phyloP scores from a whole-genome alignment of 2,888 invertebrate genomes.

The Nineta flava region DNA sequence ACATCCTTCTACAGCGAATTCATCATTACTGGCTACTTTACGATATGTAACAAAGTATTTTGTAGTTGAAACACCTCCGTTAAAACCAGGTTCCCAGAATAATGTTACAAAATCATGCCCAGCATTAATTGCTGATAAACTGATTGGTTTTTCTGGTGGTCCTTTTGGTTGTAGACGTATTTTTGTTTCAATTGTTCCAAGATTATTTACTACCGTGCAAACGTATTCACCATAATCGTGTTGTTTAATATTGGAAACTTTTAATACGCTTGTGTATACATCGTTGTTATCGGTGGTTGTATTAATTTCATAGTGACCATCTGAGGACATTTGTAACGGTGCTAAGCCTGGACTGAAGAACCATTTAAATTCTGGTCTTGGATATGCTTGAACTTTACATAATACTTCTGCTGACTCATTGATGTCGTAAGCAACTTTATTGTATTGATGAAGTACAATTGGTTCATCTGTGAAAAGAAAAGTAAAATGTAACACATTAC shows the following conservation, averaged over 20 bases:
- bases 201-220: conserved; percentile 69
- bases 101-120: conserved; percentile 68
- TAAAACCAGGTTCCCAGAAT: conserved; percentile 79
- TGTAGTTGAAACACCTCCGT: conserved; percentile 74
- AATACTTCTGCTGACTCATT: conserved; percentile 73
- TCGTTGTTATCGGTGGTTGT: conserved; percentile 71
- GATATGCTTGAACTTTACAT: conserved; percentile 82
- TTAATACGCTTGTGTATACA: conserved; percentile 64
- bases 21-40: conserved; percentile 45
- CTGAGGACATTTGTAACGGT: conserved; percentile 60
- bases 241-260: conserved; percentile 56
- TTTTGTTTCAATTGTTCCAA: conserved; percentile 59
- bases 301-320: conserved; percentile 74
- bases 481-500: background rate
- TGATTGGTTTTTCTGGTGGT: conserved; percentile 67
- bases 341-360: conserved; percentile 61
- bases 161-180: conserved; percentile 76
- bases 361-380: conserved; percentile 88
- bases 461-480: conserved; percentile 51
- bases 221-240: conserved; percentile 84
- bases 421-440: conserved; percentile 75
- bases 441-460: conserved; percentile 68
- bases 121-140: conserved; percentile 51
- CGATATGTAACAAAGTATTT: conserved; percentile 77
- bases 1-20: conserved; percentile 43